Evolutionary conservation across 2,888 invertebrate genomes (phyloP).

Genomic region (Drosophila phalerata): DNA sequence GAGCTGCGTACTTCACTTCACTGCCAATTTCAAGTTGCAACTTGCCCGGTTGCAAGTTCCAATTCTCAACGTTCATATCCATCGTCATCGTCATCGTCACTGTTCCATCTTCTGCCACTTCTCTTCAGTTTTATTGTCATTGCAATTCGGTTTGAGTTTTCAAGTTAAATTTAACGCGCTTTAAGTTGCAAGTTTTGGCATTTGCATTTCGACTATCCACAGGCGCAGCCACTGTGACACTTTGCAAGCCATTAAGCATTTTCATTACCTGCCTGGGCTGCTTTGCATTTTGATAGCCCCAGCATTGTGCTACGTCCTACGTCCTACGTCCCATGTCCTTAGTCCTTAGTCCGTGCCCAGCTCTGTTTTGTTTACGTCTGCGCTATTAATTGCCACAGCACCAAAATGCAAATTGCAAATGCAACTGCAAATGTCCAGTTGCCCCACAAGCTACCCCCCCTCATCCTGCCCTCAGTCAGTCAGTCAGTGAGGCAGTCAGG

Average conservation of each 20-base stretch:
- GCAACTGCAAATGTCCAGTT: slow-evolving; percentile 66
- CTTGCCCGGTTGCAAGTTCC: slow-evolving; percentile 16
- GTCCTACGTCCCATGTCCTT: slow-evolving; percentile 27
- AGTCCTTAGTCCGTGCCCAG: neutral
- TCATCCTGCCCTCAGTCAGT: neutral
- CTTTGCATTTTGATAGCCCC: slow-evolving; percentile 78
- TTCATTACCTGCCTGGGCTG: slow-evolving; percentile 75
- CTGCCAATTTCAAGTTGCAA: slow-evolving; percentile 53
- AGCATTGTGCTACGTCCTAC: slow-evolving; percentile 54
- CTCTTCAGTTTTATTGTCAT: neutral
- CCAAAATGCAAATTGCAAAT: slow-evolving; percentile 80
- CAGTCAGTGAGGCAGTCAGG: slow-evolving; percentile 14
- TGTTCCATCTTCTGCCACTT: neutral
- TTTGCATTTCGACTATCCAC: slow-evolving; percentile 57
- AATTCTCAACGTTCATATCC: slow-evolving; percentile 11
- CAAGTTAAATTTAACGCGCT: slow-evolving; percentile 76
- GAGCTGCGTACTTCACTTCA: slow-evolving; percentile 66
- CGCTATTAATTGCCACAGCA: slow-evolving; percentile 78
- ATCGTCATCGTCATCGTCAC: neutral
- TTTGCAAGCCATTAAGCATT: slow-evolving; percentile 80
- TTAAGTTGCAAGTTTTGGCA: slow-evolving; percentile 65
- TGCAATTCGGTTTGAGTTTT: slow-evolving; percentile 15
- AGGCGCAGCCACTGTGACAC: slow-evolving; percentile 79
- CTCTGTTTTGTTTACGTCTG: slow-evolving; percentile 75
- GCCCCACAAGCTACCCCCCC: neutral